These are phyloP conservation scores for Neelides sp. DNA, from an alignment of 1,140 invertebrate genomes.

Conservation along the genomic window DNA sequence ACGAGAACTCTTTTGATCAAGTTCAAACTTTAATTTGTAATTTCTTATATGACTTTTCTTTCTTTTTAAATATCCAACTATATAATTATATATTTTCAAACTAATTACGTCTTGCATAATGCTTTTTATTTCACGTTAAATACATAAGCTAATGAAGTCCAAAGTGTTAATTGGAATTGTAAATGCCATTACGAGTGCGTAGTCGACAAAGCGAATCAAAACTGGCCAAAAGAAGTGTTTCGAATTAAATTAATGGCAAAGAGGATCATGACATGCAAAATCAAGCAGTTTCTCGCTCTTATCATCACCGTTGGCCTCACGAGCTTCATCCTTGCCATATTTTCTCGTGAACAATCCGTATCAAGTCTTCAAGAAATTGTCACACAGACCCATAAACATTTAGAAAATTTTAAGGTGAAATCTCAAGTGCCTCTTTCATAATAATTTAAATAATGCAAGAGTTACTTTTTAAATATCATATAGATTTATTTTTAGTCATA, in stretches of 20 bases:
- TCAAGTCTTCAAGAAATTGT: slow-evolving; percentile 22
- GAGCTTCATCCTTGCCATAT: slow-evolving; percentile 23
- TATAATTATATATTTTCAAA: not conserved
- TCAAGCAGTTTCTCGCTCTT: slow-evolving; percentile 25
- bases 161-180: too few relatives aligned
- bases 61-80: not conserved
- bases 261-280: slow-evolving; percentile 14
- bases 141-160: too few relatives aligned
- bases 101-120: too few relatives aligned
- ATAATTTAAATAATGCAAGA: not conserved
- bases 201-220: too few relatives aligned
- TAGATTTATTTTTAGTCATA: not conserved
- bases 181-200: too few relatives aligned
- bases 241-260: too few relatives aligned
- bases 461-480: not conserved
- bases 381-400: slow-evolving; percentile 27
- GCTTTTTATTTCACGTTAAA: too few relatives aligned
- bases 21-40: too few relatives aligned
- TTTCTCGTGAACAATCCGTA: slow-evolving; percentile 22
- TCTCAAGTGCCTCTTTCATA: not conserved
- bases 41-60: too few relatives aligned
- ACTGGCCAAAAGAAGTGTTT: too few relatives aligned
- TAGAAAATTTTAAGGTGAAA: slow-evolving; percentile 26
- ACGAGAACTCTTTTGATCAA: too few relatives aligned
- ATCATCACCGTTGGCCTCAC: slow-evolving; percentile 22